These are phyloP conservation scores for Drosophila ambigua DNA, from an alignment of 1,140 invertebrate genomes.

Conservation along the genomic window DNA sequence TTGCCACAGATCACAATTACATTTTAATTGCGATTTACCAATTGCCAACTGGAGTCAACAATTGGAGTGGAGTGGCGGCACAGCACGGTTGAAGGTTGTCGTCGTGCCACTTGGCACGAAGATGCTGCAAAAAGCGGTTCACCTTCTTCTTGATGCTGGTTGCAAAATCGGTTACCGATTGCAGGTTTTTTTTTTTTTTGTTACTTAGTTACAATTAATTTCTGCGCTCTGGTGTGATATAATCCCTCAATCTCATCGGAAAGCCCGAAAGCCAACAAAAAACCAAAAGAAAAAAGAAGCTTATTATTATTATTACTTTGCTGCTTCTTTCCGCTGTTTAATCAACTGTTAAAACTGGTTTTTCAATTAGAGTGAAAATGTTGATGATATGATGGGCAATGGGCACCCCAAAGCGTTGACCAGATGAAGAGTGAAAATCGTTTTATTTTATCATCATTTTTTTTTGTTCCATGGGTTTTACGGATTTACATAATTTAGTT, in stretches of 20 bases:
- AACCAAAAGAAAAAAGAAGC: slow-evolving; percentile 7
- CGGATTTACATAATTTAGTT: slow-evolving; percentile 79
- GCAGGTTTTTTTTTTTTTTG: slow-evolving; percentile 53
- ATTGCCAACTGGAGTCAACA: slow-evolving; percentile 36
- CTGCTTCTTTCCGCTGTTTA: slow-evolving; percentile 61
- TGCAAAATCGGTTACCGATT: slow-evolving; percentile 51
- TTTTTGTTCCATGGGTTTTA: slow-evolving; percentile 38
- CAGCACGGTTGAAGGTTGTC: slow-evolving; percentile 45
- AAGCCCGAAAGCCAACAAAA: slow-evolving; percentile 19
- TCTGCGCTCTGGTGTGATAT: slow-evolving; percentile 60
- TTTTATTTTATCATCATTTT: slow-evolving; percentile 61
- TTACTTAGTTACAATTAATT: slow-evolving; percentile 78
- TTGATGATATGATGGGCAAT: slow-evolving; percentile 68
- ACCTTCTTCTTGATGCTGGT: slow-evolving; percentile 48
- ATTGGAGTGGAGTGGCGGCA: slow-evolving; percentile 17
- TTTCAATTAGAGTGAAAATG: slow-evolving; percentile 82
- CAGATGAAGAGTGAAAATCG: slow-evolving; percentile 70
- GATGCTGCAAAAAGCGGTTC: slow-evolving; percentile 69
- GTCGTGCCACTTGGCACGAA: slow-evolving; percentile 26
- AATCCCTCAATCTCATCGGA: slow-evolving; percentile 57
- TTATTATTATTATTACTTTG: slow-evolving; percentile 66
- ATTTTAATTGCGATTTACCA: slow-evolving; percentile 60
- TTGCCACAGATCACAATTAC: slow-evolving; percentile 56
- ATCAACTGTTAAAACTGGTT: slow-evolving; percentile 80
- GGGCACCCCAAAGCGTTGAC: slow-evolving; percentile 53